A percentile compares a stretch with the other conserved stretches of the same genome.
Conservation (phyloP, 2,888 invertebrate species). For the Meliscaeva auricollis region DNA sequence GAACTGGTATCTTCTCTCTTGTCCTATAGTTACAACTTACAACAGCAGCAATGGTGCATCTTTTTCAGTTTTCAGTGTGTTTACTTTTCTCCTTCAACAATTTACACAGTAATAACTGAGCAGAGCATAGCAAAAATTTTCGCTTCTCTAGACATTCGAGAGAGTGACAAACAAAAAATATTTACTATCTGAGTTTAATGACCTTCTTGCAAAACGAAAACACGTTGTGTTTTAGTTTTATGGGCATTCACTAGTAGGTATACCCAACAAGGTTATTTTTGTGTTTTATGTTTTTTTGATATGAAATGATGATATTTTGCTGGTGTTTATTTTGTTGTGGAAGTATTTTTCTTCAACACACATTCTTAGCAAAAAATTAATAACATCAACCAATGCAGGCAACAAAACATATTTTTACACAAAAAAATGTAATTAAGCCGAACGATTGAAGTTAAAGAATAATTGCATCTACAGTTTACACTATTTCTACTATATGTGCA, state of each 20-base stretch:
- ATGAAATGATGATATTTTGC: not conserved
- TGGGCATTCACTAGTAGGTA: not conserved
- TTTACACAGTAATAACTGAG: constrained; percentile 47
- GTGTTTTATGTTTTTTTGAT: not conserved
- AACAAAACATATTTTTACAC: constrained; percentile 20
- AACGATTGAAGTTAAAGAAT: constrained; percentile 40
- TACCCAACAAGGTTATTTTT: not conserved
- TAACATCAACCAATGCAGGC: constrained; percentile 22
- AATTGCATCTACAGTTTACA: constrained; percentile 36
- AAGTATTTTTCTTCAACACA: not conserved
- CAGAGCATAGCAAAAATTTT: constrained; percentile 15
- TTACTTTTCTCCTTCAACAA: constrained; percentile 35
- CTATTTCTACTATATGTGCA: not conserved
- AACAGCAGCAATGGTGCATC: not conserved
- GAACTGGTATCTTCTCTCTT: too few species aligned
- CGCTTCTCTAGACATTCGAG: constrained; percentile 68
- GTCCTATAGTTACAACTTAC: too few species aligned
- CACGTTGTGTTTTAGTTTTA: not conserved
- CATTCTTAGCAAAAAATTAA: constrained; percentile 9
- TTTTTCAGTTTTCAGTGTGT: not conserved
- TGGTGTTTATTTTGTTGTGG: not conserved
- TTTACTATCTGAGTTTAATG: constrained; percentile 61
- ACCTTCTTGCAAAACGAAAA: constrained; percentile 46
- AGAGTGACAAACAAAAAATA: constrained; percentile 72
- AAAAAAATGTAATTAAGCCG: constrained; percentile 43